phyloP scores from a whole-genome alignment of 1,140 invertebrate species.

The Pachypsylla venusta region DNA sequence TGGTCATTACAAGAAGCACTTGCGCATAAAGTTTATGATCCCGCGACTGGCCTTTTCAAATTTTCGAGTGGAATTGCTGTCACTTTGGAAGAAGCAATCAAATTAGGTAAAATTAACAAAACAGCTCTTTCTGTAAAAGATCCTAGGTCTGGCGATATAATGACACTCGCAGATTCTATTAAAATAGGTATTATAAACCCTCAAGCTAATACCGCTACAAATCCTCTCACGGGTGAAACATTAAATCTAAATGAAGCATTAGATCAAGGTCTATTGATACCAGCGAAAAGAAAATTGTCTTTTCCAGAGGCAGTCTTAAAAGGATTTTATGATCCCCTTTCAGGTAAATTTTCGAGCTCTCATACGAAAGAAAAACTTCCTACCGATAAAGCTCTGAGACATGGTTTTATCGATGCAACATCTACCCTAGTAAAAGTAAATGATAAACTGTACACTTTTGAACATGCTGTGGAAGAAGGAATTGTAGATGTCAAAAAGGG shows the following conservation, averaged over 20 bases:
- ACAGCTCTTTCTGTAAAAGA: slow-evolving; percentile 68
- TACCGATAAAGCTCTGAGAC: slow-evolving; percentile 56
- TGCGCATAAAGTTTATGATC: slow-evolving; percentile 63
- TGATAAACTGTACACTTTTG: slow-evolving; percentile 60
- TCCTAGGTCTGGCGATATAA: slow-evolving; percentile 55
- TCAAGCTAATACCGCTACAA: slow-evolving; percentile 55
- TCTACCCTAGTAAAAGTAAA: slow-evolving; percentile 59
- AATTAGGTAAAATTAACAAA: slow-evolving; percentile 54
- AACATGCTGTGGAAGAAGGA: slow-evolving; percentile 59
- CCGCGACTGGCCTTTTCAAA: slow-evolving; percentile 49
- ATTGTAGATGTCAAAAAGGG: slow-evolving; percentile 63
- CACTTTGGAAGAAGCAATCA: slow-evolving; percentile 65
- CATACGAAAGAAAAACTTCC: slow-evolving; percentile 56
- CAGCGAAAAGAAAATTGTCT: slow-evolving; percentile 63
- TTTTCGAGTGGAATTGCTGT: slow-evolving; percentile 52
- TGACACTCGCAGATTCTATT: slow-evolving; percentile 68
- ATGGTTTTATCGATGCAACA: slow-evolving; percentile 62
- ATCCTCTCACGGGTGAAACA: slow-evolving; percentile 54
- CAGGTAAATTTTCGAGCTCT: slow-evolving; percentile 51
- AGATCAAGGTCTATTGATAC: slow-evolving; percentile 61
- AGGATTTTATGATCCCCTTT: slow-evolving; percentile 61
- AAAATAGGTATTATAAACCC: slow-evolving; percentile 64
- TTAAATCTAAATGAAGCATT: slow-evolving; percentile 63
- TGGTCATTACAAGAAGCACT: slow-evolving; percentile 74
- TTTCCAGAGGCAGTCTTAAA: slow-evolving; percentile 72